Evolutionary conservation across 2,113 vertebrate species (phyloP), one percentile per base, ranked within the genome.

Genomic region (Psilopogon haemacephalus): DNA sequence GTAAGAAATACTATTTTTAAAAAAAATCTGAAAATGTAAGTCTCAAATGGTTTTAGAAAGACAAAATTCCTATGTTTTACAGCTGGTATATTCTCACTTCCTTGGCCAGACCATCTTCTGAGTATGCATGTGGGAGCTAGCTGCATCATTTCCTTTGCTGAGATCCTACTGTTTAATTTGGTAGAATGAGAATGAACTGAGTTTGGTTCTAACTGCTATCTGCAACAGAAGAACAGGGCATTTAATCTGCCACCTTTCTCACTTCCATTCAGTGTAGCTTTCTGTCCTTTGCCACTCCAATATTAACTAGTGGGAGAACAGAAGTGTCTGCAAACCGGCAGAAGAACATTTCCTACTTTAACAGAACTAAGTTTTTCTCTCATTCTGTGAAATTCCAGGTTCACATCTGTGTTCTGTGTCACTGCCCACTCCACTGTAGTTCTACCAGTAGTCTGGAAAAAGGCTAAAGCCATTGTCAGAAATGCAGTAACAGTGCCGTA

Each of bases 261-360:
- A 56, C 50, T 24, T 35, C 6, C 19, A 30, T 6, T 13, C 15
- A 40, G 18, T 6, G 17, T 13, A 12, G 26, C 75, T 54, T 63
- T 55, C 54, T 72, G 42, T 48, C 33, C 32, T 33, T 77, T 81
- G 42, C 13, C 35, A 42, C 23, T 52, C 13, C 30, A 18, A 4
- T 9, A 14, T 52, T 37, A 27, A 32, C 27, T 28, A 33, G 70
- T 17, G 35, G 16, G 8, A 78, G 37, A 75, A 70, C 5, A 13
- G 59, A 76, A 76, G 38, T 0, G 0, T 30, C 48, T 44, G 44
- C 18, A 42, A 62, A 38, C 2, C 11, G 35, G 46, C 33, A 79
- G n/a, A 3, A 78, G 23, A 83, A 30, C 15, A 32, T 26, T 48
- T 54, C 26, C 38, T 17, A 14, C 14, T 35, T 46, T n/a, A 54